phyloP scores from a whole-genome alignment of 2,888 invertebrate genomes.

The Agrotis puta region DNA sequence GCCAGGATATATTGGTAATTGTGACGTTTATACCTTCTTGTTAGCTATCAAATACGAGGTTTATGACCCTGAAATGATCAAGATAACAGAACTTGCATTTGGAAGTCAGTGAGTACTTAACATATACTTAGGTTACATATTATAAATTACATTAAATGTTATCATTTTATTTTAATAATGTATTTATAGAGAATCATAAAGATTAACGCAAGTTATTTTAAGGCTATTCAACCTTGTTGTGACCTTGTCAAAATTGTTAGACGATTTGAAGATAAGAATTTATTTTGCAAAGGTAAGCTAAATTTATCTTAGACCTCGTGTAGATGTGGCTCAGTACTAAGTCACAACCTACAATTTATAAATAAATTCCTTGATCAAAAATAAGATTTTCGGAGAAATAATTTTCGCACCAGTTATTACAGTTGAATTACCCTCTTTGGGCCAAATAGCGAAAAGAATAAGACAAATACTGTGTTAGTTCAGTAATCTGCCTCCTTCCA shows the following conservation, averaged over 20 bases:
- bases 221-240: background rate
- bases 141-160: no score
- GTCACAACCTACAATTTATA: background rate
- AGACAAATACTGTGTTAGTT: constrained; percentile 48
- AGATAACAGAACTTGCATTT: no score
- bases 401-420: background rate
- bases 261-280: constrained; percentile 1
- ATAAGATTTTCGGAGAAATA: constrained; percentile 8
- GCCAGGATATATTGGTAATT: background rate
- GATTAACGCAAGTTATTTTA: background rate
- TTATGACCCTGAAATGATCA: background rate
- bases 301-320: constrained; percentile 5
- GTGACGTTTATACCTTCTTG: background rate
- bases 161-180: no score
- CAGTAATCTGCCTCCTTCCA: constrained; percentile 53
- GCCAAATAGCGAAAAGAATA: constrained; percentile 42
- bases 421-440: constrained; percentile 1
- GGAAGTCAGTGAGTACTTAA: no score
- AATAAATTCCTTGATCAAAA: background rate
- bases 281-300: constrained; percentile 4
- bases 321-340: background rate
- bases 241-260: background rate
- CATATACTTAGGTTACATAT: no score
- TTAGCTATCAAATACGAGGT: background rate
- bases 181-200: no score